A percentile compares a stretch with the other conserved stretches of the same genome.
phyloP scores from a whole-genome alignment of 2,888 invertebrate genomes.

The Heliothis peltigera region DNA sequence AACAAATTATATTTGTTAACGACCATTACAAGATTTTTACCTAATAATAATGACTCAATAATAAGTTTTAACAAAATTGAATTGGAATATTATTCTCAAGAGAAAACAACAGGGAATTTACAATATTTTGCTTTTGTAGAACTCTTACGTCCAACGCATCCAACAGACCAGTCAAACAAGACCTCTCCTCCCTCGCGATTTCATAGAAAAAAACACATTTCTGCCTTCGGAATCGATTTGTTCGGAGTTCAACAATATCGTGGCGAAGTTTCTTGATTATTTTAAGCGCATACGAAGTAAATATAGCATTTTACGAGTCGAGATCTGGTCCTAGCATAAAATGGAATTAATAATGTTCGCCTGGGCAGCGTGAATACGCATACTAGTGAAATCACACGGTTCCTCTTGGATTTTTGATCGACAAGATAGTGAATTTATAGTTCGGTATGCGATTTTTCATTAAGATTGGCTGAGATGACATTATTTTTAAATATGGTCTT shows the following conservation, averaged over 20 bases:
- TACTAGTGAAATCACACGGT: constrained; percentile 40
- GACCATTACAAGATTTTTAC: too few species aligned
- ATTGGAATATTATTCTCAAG: background rate
- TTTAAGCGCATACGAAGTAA: constrained; percentile 49
- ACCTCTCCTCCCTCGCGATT: constrained; percentile 13
- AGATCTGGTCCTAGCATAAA: constrained; percentile 53
- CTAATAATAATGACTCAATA: too few species aligned
- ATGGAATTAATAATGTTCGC: constrained; percentile 47
- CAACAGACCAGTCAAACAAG: constrained; percentile 9
- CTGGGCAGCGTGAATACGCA: constrained; percentile 38
- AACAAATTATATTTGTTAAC: too few species aligned
- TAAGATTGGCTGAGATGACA: constrained; percentile 2
- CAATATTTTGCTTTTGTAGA: constrained; percentile 17
- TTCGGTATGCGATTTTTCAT: constrained; percentile 20
- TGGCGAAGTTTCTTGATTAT: constrained; percentile 53
- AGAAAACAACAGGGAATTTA: constrained; percentile 14
- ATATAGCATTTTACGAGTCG: constrained; percentile 49
- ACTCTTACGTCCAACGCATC: constrained; percentile 24
- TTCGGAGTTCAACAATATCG: constrained; percentile 35
- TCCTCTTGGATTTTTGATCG: constrained; percentile 48
- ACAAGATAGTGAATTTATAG: constrained; percentile 13
- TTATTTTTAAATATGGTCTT: background rate
- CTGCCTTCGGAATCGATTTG: constrained; percentile 12
- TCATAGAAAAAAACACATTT: background rate
- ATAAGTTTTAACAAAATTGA: too few species aligned